Percentiles rank a stretch among this genome's conserved stretches.
Evolutionary conservation across 2,888 invertebrate genomes (phyloP).

Genomic region (Eristalinus sepulchralis): DNA sequence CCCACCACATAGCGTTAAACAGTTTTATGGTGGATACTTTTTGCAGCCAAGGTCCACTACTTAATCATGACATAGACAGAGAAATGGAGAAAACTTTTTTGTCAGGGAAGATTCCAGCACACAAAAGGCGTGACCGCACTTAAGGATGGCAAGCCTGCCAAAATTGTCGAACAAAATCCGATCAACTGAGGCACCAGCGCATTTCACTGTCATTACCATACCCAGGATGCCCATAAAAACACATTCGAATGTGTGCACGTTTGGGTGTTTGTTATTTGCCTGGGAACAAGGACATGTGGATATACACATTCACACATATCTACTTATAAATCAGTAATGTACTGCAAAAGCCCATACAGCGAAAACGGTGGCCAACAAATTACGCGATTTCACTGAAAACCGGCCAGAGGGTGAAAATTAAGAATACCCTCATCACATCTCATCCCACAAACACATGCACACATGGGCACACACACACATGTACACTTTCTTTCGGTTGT

Average conservation of each 20-base stretch:
- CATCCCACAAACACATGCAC: constrained; percentile 35
- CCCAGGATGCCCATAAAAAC: constrained; percentile 5
- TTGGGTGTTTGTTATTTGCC: background rate
- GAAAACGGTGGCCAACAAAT: constrained; percentile 62
- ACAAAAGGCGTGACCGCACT: background rate
- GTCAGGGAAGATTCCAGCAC: constrained; percentile 14
- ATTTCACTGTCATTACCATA: constrained; percentile 61
- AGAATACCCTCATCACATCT: constrained; percentile 67
- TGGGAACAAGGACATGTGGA: constrained; percentile 9
- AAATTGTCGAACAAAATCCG: constrained; percentile 46
- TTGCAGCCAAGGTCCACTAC: too few relatives aligned
- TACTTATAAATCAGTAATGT: constrained; percentile 2
- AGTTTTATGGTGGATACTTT: too few relatives aligned
- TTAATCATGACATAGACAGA: too few relatives aligned
- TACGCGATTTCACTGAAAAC: constrained; percentile 57
- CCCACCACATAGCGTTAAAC: too few relatives aligned
- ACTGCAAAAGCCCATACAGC: constrained; percentile 44
- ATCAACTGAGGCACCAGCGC: constrained; percentile 44
- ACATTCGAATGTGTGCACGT: background rate
- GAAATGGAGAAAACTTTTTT: constrained; percentile 24
- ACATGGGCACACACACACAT: background rate
- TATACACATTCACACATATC: background rate
- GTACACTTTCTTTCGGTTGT: too few relatives aligned
- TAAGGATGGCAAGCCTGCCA: constrained; percentile 6
- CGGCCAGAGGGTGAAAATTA: constrained; percentile 63